phyloP scores from a whole-genome alignment of 2,113 vertebrate genomes.

The Tragulus kanchil region DNA sequence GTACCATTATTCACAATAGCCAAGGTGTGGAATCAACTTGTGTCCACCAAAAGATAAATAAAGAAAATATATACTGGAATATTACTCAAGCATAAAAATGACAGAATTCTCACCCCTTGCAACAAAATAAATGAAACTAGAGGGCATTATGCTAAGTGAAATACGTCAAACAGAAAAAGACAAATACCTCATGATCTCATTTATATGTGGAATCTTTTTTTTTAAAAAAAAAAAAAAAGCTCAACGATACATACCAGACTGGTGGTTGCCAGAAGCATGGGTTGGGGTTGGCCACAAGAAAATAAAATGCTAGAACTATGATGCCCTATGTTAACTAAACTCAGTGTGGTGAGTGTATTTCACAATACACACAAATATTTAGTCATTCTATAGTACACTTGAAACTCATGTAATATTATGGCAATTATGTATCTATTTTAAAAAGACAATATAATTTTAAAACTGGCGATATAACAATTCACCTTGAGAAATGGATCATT shows the following conservation, averaged over 20 bases:
- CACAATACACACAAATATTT: neutral
- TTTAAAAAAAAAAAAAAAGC: neutral
- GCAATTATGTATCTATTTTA: neutral
- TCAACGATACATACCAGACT: neutral
- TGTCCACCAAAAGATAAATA: neutral
- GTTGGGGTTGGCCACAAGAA: neutral
- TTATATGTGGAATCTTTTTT: neutral
- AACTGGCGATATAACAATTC: neutral
- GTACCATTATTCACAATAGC: neutral
- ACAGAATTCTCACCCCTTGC: neutral
- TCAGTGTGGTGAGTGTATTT: neutral
- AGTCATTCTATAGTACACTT: neutral
- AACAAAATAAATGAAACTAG: neutral
- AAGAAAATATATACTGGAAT: neutral
- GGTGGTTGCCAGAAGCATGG: neutral
- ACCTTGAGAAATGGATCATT: neutral
- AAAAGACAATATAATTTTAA: conserved; percentile 6
- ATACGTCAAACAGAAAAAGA: neutral
- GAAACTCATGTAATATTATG: neutral
- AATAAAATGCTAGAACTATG: neutral
- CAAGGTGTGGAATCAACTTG: neutral
- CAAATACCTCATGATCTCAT: neutral
- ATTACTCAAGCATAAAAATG: neutral
- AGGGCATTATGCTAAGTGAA: neutral
- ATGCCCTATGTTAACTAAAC: neutral